Conservation (phyloP, 2,888 invertebrate species). For the Microplitis manilae region DNA sequence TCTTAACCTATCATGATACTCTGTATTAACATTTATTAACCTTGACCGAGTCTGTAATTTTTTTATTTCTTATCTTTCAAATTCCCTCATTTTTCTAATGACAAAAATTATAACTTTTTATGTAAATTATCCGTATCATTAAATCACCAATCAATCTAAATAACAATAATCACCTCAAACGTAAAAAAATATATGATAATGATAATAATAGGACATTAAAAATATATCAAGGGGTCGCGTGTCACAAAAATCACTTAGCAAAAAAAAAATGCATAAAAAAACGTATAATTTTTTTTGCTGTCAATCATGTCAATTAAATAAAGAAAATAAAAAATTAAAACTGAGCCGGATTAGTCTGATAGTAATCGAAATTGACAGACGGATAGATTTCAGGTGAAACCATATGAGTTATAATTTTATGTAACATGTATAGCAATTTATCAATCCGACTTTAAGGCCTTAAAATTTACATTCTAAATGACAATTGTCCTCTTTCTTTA, state of each 20-base stretch:
- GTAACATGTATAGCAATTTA: constrained; percentile 63
- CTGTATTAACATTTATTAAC: not conserved
- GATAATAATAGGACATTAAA: too few species aligned
- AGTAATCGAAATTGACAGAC: constrained; percentile 64
- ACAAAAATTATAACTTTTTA: not conserved
- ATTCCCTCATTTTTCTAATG: not conserved
- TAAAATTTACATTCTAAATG: constrained; percentile 12
- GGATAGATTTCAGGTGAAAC: constrained; percentile 64
- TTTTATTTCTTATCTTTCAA: not conserved
- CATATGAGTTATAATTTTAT: constrained; percentile 65
- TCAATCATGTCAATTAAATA: not conserved
- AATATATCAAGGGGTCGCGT: too few species aligned
- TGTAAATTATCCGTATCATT: not conserved
- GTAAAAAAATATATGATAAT: not conserved
- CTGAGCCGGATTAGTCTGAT: constrained; percentile 27
- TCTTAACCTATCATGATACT: not conserved
- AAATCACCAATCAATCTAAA: not conserved
- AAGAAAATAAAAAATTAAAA: constrained; percentile 1
- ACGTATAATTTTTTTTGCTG: not conserved
- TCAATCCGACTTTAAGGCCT: not conserved
- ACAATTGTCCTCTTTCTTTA: constrained; percentile 18
- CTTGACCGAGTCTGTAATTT: not conserved
- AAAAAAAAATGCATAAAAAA: too few species aligned
- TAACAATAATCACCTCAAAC: not conserved
- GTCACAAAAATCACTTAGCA: too few species aligned